Conservation (phyloP, 2,888 invertebrate species). For the Plemyria rubiginata region DNA sequence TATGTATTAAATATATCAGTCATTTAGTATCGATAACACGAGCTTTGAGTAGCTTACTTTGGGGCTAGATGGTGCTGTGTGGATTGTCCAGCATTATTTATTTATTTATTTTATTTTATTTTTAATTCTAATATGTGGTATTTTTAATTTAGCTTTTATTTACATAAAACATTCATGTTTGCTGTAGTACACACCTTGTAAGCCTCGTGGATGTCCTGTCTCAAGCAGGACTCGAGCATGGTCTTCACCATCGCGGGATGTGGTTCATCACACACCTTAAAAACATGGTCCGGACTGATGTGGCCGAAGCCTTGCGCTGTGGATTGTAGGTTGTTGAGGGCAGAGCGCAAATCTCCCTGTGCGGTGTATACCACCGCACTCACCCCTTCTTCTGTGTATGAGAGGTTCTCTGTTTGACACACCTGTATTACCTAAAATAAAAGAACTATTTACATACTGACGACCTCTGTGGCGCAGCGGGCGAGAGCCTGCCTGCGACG, state of each 20-base stretch:
- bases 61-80: too few species aligned
- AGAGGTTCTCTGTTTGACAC: constrained; percentile 82
- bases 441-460: too few species aligned
- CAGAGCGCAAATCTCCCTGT: constrained; percentile 99
- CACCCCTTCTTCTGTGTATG: constrained; percentile 95
- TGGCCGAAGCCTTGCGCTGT: constrained; percentile 94
- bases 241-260: constrained; percentile 96
- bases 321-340: constrained; percentile 97
- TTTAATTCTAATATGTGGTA: too few species aligned
- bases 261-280: constrained; percentile 99
- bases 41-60: too few species aligned
- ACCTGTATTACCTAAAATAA: constrained; percentile 68
- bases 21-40: too few species aligned
- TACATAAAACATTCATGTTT: neutral
- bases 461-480: too few species aligned
- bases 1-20: too few species aligned
- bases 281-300: constrained; percentile 97
- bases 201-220: constrained; percentile 93
- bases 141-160: too few species aligned
- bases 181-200: constrained; percentile 83
- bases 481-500: too few species aligned
- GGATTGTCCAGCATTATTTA: too few species aligned
- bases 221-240: constrained; percentile 94
- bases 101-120: too few species aligned
- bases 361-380: constrained; percentile 99